Percentiles rank a stretch among this genome's conserved stretches.
Conservation (phyloP, 2,797 vertebrate species). For the Propithecus perrieri region DNA sequence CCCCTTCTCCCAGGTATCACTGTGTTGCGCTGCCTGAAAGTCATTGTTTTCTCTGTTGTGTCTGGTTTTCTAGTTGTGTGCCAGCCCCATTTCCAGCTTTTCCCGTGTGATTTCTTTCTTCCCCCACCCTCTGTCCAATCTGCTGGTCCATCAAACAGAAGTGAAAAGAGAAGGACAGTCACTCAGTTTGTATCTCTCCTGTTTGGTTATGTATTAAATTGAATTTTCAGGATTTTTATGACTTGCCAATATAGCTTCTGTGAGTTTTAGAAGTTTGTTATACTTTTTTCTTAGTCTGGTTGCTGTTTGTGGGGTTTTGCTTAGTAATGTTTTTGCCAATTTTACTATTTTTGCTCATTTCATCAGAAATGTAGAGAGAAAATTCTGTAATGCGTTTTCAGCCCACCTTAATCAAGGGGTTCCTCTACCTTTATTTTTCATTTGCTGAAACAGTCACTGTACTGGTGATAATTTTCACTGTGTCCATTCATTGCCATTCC, state of each 20-base stretch:
- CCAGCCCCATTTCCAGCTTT: not conserved
- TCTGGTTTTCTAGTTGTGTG: not conserved
- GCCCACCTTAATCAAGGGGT: not conserved
- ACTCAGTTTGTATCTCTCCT: not conserved
- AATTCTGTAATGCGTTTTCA: not conserved
- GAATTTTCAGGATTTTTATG: not conserved
- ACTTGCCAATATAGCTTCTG: not conserved
- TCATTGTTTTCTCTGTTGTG: rapidly evolving
- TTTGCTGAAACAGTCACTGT: not conserved
- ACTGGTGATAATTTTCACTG: not conserved
- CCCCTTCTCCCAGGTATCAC: not conserved
- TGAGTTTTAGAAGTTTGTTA: not conserved
- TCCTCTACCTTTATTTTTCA: not conserved
- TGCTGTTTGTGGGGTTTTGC: not conserved
- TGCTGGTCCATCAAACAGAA: not conserved
- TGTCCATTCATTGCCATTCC: not conserved
- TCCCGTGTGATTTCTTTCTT: not conserved
- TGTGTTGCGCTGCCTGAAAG: not conserved
- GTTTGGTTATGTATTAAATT: not conserved
- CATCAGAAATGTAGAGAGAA: not conserved
- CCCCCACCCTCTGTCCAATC: not conserved
- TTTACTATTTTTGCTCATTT: not conserved
- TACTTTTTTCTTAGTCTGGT: not conserved
- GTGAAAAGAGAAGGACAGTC: not conserved
- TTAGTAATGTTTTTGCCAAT: not conserved